Evolutionary conservation across 2,888 invertebrate genomes (phyloP), one percentile per base, ranked within the genome.

Genomic region (Oligia fasciuncula): DNA sequence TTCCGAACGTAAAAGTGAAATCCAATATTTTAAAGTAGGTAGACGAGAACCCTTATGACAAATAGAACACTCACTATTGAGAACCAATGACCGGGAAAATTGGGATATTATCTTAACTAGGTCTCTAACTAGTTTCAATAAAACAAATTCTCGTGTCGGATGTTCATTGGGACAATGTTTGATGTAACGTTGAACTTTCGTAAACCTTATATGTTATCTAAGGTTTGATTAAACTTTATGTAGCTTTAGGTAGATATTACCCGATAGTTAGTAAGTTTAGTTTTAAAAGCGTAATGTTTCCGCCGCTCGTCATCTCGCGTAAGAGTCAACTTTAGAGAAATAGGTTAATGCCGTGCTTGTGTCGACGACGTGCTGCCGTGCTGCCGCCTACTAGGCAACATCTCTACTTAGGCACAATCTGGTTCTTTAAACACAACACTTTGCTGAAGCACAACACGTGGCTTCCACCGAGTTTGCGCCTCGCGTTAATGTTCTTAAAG

Each of bases 41-140:
- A 89, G 86, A 70, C 54, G 70, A 71, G 71, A 65, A 74, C 77
- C 80, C 77, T 83, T 87, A 86, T 88, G 88, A 90, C 86, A 88
- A 88, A 90, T 88, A 87, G 89, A 88, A 87, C 84, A 87, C 86
- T 89, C 87, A 80, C 88, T 89, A 86, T 84, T 87, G 84, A 90
- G 88, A 88, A 88, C 85, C 91, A 91, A 90, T 90, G 91, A 88
- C 83, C 84, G 84, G 86, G 90, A 88, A 91, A 91, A 91, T 91
- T 91, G 90, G 90, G 84, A 88, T 89, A 90, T 91, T 90, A 91
- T 88, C 90, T 88, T 89, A 91, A 90, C 88, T 89, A 91, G 89
- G 87, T 87, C 81, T 78, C 80, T 87, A 85, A 35, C 35, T 79
- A 84, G 86, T 85, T 86, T 87, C 89, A 85, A 88, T 89, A 88